Conservation (phyloP, 64 coral and sea anemone species). For the Trachythela sp. region DNA sequence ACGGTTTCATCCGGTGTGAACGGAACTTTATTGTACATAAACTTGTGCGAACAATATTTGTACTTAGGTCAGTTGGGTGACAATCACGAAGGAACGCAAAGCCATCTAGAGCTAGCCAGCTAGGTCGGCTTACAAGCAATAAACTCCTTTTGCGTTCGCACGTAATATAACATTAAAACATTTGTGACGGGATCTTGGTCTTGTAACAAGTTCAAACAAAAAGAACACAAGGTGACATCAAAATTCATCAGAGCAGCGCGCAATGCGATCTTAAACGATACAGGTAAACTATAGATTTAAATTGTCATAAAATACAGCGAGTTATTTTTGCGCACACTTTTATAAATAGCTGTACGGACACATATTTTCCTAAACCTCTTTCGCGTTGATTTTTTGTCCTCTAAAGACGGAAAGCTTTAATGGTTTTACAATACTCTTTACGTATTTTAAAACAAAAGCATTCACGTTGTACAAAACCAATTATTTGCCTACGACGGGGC, state of each 20-base stretch:
- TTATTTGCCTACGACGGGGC: background rate
- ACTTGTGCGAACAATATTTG: too few relatives aligned
- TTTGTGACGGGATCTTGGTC: too few relatives aligned
- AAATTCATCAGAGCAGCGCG: background rate
- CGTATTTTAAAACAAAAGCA: background rate
- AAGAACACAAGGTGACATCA: background rate
- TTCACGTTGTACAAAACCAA: background rate
- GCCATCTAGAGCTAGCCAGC: too few relatives aligned
- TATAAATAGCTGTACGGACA: background rate
- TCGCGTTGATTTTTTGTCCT: background rate
- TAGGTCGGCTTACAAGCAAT: too few relatives aligned
- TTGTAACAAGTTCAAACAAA: too few relatives aligned
- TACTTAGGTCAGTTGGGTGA: too few relatives aligned
- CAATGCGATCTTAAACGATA: constrained; percentile 12
- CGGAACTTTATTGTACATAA: too few relatives aligned
- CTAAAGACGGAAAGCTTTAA: background rate
- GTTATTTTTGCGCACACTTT: background rate
- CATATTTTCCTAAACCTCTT: background rate
- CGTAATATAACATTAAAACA: too few relatives aligned
- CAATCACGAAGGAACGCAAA: too few relatives aligned
- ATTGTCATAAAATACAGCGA: background rate
- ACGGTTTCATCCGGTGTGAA: too few relatives aligned
- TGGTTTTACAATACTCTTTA: background rate
- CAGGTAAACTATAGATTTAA: background rate
- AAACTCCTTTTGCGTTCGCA: too few relatives aligned